Evolutionary conservation across 2,113 vertebrate species (phyloP).

Genomic region (Phyllostomus hastatus): DNA sequence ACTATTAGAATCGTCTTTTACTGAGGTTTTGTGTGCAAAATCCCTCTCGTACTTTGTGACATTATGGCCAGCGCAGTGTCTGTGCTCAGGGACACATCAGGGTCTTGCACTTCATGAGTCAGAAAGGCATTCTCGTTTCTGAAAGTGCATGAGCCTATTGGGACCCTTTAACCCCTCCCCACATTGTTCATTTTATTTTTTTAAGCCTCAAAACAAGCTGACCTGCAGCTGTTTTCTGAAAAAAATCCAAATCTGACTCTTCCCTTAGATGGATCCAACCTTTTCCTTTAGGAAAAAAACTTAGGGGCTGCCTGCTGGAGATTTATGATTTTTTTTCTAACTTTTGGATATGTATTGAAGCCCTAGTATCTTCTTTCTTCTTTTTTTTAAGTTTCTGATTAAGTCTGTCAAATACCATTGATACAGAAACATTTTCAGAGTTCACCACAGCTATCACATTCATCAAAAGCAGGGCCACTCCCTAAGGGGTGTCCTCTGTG

Average conservation of each 20-base stretch:
- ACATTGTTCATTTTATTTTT: neutral
- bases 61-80: neutral
- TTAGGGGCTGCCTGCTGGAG: neutral
- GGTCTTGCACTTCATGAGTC: neutral
- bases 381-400: neutral
- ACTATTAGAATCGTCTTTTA: neutral
- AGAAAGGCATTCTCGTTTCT: neutral
- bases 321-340: neutral
- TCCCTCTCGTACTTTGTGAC: neutral
- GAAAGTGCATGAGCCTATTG: neutral
- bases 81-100: neutral
- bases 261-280: neutral
- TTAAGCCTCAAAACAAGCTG: neutral
- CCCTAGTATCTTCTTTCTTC: neutral
- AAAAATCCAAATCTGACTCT: neutral
- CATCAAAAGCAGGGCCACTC: neutral
- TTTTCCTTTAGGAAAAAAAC: neutral
- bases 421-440: neutral
- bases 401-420: neutral
- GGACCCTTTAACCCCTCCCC: neutral
- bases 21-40: neutral
- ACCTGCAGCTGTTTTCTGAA: neutral
- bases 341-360: neutral
- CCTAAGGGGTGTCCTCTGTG: neutral
- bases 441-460: neutral